Base-by-base conservation (phyloP, 37 sponge, comb jelly and placozoan genomes). In the Aplysina aerophoba region DNA sequence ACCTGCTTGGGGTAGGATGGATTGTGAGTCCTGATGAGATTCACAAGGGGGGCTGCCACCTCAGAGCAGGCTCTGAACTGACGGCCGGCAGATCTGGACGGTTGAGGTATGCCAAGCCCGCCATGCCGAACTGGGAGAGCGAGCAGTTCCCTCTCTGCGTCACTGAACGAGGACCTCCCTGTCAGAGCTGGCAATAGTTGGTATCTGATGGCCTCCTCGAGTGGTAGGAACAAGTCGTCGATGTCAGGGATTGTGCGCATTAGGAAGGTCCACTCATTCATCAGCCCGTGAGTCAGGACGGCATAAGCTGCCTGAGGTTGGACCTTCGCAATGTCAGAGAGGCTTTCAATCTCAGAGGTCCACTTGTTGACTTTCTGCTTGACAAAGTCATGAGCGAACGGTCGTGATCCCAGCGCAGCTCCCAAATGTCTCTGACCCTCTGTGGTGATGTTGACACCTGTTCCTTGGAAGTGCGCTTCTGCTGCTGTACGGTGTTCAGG, bases 381-480 rank as follows among this genome's bases (percentile, higher is more conserved):
- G n/a, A 67, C 27, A 67, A 67, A 67, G 28, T 21, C 15, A 14
- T 67, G 69, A 22, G 69, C n/a, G 27, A 67, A 67, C 27, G 69
- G 13, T 14, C 27, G 15, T 21, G 69, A 25, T 28, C 69, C 69
- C n/a, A 67, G 27, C 15, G 69, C 27, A 13, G 69, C 69, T 67
- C 69, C 69, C 69, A 67, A 28, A 28, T 67, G 69, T 22, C 69
- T 14, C n/a, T 67, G 15, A 21, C 69, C 69, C n/a, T 67, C 27
- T 25, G 28, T n/a, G 13, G 69, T 67, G n/a, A 67, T 67, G 69
- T 67, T 67, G 69, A 67, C n/a, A 15, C 69, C 69, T 24, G 69
- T n/a, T 67, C 69, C 15, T 67, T 67, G 69, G n/a, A 67, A 67
- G n/a, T 67, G 69, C 69, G 15, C 69, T 67, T 67, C n/a, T n/a